phyloP scores from a whole-genome alignment of 2,888 invertebrate species.

The Lasioglossum morio region DNA sequence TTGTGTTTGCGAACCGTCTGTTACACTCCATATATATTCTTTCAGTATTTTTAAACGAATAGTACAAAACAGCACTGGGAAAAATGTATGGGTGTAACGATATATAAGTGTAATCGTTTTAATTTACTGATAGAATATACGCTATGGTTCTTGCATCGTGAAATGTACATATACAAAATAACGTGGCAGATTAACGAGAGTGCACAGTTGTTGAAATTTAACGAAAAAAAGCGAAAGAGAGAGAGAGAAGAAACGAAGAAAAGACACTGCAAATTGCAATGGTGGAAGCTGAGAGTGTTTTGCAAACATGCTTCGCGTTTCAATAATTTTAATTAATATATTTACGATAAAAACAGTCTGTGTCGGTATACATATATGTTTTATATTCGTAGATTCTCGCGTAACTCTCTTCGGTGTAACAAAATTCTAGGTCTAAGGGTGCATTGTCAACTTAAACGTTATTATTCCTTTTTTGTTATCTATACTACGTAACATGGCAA shows the following conservation, averaged over 20 bases:
- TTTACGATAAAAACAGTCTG: conserved; percentile 34
- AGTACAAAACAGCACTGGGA: conserved; percentile 68
- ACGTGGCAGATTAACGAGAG: conserved; percentile 45
- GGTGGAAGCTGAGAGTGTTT: conserved; percentile 51
- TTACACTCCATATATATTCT: conserved; percentile 66
- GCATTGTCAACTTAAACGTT: conserved; percentile 53
- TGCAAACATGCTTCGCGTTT: conserved; percentile 58
- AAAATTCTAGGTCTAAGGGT: conserved; percentile 52
- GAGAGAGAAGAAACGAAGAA: not conserved
- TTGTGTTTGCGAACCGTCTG: conserved; percentile 61
- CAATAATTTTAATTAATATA: conserved; percentile 52
- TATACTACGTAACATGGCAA: conserved; percentile 36
- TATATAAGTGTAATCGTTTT: conserved; percentile 60
- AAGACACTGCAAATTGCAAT: conserved; percentile 50
- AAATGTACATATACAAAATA: conserved; percentile 56
- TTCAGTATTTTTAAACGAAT: conserved; percentile 71
- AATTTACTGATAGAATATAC: conserved; percentile 71
- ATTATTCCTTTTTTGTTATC: conserved; percentile 35
- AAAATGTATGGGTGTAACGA: conserved; percentile 36
- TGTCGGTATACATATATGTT: conserved; percentile 51
- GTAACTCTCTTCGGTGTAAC: conserved; percentile 44
- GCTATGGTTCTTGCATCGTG: conserved; percentile 57
- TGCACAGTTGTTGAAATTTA: conserved; percentile 69
- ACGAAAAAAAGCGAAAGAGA: not conserved
- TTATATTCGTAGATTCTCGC: conserved; percentile 61